Percentiles rank a stretch among this genome's conserved stretches.
These are phyloP conservation scores for Temnothorax longispinosus DNA, from an alignment of 1,140 invertebrate genomes.

Conservation along the genomic window DNA sequence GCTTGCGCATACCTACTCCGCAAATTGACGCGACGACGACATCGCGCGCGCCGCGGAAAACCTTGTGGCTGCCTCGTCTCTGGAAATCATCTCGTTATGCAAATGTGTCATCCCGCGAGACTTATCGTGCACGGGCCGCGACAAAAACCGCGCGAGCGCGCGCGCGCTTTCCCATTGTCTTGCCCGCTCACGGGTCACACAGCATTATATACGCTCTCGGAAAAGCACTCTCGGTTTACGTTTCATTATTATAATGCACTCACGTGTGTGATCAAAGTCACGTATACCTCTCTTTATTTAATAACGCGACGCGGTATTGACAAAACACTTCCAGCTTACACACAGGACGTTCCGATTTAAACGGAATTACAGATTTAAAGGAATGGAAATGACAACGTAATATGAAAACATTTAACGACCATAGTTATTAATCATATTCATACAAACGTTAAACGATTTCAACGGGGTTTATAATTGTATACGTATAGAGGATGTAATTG, in stretches of 20 bases:
- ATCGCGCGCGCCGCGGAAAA: slow-evolving; percentile 6
- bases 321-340: neutral
- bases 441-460: neutral
- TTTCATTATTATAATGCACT: slow-evolving; percentile 44
- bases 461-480: neutral
- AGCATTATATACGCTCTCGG: no score
- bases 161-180: slow-evolving; percentile 16
- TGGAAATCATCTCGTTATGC: slow-evolving; percentile 46
- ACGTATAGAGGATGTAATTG: neutral
- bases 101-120: slow-evolving; percentile 49
- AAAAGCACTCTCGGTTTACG: neutral
- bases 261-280: slow-evolving; percentile 26
- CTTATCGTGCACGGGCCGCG: neutral
- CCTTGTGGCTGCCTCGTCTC: neutral
- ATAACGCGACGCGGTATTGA: neutral
- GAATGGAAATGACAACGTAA: slow-evolving; percentile 14
- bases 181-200: no score
- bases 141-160: neutral
- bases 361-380: slow-evolving; percentile 30
- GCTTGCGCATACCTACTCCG: neutral
- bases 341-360: neutral
- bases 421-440: slow-evolving; percentile 15
- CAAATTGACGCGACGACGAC: slow-evolving; percentile 11
- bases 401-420: neutral
- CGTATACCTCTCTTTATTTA: slow-evolving; percentile 11